Percentiles rank a stretch among this genome's conserved stretches.
Conservation (phyloP, 2,113 vertebrate species). For the Aegotheles bennettii region DNA sequence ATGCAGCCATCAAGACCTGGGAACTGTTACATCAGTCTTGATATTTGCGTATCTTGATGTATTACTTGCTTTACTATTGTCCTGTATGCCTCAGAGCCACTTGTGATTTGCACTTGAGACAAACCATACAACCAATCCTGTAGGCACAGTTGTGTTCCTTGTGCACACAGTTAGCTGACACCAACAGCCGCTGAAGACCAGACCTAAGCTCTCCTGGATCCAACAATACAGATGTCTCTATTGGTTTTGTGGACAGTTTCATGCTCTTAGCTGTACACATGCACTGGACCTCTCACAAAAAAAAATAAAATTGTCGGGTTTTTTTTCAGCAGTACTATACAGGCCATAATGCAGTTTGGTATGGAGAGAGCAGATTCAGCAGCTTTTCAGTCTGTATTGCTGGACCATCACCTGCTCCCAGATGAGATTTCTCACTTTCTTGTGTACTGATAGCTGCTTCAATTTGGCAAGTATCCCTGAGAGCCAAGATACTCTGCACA, state of each 20-base stretch:
- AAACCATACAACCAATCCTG: not conserved
- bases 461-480: not conserved
- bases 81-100: not conserved
- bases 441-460: not conserved
- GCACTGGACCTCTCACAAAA: not conserved
- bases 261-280: not conserved
- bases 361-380: not conserved
- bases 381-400: not conserved
- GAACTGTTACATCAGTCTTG: not conserved
- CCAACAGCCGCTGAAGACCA: not conserved
- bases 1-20: rapidly evolving
- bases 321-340: not conserved
- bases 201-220: not conserved
- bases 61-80: not conserved
- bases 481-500: not conserved
- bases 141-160: not conserved
- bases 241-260: not conserved
- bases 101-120: not conserved
- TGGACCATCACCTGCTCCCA: not conserved
- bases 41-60: not conserved
- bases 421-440: not conserved
- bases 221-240: rapidly evolving
- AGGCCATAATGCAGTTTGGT: not conserved
- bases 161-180: rapidly evolving
- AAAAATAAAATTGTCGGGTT: rapidly evolving